A percentile compares a stretch with the other conserved stretches of the same genome.
phyloP scores from a whole-genome alignment of 2,797 vertebrate genomes.

The Pseudochaenichthys georgianus region DNA sequence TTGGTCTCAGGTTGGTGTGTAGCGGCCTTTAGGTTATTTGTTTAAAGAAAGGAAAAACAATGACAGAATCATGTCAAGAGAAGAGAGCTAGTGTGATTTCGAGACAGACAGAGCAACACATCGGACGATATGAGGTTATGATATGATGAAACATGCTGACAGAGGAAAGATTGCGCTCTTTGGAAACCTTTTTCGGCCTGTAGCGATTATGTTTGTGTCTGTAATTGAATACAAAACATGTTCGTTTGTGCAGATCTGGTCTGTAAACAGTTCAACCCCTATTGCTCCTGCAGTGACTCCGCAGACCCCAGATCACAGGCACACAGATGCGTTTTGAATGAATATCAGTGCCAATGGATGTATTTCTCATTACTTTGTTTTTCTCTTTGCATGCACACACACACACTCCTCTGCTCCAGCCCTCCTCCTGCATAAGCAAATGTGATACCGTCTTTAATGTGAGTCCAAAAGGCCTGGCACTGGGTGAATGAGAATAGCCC shows the following conservation, averaged over 20 bases:
- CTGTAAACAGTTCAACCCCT: background rate
- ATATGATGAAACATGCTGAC: conserved; percentile 52
- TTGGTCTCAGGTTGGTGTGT: too few species aligned
- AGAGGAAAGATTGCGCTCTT: conserved; percentile 19
- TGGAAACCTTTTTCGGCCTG: conserved; percentile 8
- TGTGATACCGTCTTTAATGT: conserved; percentile 54
- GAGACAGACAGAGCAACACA: conserved; percentile 4
- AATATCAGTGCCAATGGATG: conserved; percentile 13
- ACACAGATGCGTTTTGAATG: conserved; percentile 20
- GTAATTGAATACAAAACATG: background rate
- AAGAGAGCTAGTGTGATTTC: conserved; percentile 22
- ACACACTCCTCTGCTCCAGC: conserved; percentile 27
- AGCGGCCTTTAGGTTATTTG: background rate
- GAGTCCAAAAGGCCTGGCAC: conserved; percentile 53
- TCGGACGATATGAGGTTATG: conserved; percentile 13
- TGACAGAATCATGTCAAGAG: conserved; percentile 20
- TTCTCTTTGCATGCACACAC: conserved; percentile 21
- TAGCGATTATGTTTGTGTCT: background rate
- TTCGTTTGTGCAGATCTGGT: conserved; percentile 8
- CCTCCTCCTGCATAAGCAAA: conserved; percentile 43
- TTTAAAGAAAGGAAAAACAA: background rate
- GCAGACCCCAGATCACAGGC: conserved; percentile 14
- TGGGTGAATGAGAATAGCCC: conserved; percentile 49
- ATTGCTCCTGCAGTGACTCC: background rate
- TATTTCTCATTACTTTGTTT: conserved; percentile 21